Evolutionary conservation across 2,797 vertebrate species (phyloP), one percentile per base, ranked within the genome.

Genomic region (Spea hammondii): DNA sequence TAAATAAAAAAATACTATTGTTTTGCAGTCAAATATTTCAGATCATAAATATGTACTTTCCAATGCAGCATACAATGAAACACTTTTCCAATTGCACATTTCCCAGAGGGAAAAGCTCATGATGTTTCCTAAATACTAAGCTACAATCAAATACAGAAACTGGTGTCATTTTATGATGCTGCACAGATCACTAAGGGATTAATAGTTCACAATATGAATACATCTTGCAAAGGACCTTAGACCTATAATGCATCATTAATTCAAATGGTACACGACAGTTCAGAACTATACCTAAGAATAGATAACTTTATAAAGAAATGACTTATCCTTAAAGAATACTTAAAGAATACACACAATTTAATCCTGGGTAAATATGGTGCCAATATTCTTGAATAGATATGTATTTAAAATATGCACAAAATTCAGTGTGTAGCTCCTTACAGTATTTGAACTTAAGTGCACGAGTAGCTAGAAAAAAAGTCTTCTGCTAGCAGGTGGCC

Each of bases 231-330:
- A 74, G 83, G 85, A 89, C 82, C 88, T 91, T 86, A 87, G 87
- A 89, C 87, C 86, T 86, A 72, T 74, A 84, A 67, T 84, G 84
- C 83, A 83, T 89, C 86, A 90, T 91, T 90, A 91, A 91, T 90
- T 92, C 88, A 86, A 83, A 86, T 54, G 49, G 62, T 86, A 88
- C 50, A 80, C 90, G 88, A 88, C 88, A 89, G 88, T 88, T 89
- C 88, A 89, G 86, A 89, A 86, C 86, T 87, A 88, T 83, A 86
- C 87, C 68, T 54, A 45, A 53, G 54, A 74, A 74, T 74, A 54
- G 50, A 69, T 72, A 79, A 68, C 77, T 74, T 79, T 67, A 67
- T 72, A 49, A 78, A 66, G 62, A 65, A 67, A 66, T 59, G 51
- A 77, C 48, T 62, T 65, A 57, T 54, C 70, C 64, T 64, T 70